Evolutionary conservation across 2,797 vertebrate genomes (phyloP).

Genomic region (Hemibagrus guttatus): DNA sequence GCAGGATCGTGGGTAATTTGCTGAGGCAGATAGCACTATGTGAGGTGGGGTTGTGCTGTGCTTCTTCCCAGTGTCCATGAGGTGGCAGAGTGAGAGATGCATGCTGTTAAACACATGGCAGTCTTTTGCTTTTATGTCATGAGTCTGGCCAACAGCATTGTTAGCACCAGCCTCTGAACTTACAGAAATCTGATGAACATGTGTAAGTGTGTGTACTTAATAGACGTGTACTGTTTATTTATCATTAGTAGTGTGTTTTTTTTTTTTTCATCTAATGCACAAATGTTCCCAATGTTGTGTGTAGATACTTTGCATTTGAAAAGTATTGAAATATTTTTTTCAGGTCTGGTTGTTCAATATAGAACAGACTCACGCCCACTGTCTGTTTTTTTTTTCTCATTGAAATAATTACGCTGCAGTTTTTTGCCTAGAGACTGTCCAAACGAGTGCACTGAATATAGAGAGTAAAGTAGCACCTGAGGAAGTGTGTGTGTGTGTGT

Average conservation of each 20-base stretch:
- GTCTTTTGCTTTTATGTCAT: slow-evolving; percentile 45
- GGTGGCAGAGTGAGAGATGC: slow-evolving; percentile 74
- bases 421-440: slow-evolving; percentile 64
- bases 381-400: slow-evolving; percentile 55
- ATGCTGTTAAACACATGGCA: slow-evolving; percentile 56
- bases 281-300: background rate
- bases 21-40: background rate
- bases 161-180: slow-evolving; percentile 37
- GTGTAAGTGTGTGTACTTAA: background rate
- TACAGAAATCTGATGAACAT: background rate
- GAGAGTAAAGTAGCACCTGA: slow-evolving; percentile 59
- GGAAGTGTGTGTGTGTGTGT: slow-evolving; percentile 45
- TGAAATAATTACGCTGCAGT: slow-evolving; percentile 68
- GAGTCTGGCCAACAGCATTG: slow-evolving; percentile 42
- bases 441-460: slow-evolving; percentile 66
- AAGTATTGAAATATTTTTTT: background rate
- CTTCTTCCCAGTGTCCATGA: slow-evolving; percentile 65
- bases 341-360: slow-evolving; percentile 59
- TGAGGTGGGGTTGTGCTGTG: slow-evolving; percentile 51
- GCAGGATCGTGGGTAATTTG: background rate
- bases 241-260: slow-evolving; percentile 4
- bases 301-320: background rate
- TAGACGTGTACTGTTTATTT: background rate
- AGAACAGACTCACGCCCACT: slow-evolving; percentile 60
- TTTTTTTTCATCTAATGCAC: background rate